A percentile compares a stretch with the other conserved stretches of the same genome.
These are phyloP conservation scores for Solen grandis DNA, from an alignment of 1,140 invertebrate genomes.

Conservation along the genomic window DNA sequence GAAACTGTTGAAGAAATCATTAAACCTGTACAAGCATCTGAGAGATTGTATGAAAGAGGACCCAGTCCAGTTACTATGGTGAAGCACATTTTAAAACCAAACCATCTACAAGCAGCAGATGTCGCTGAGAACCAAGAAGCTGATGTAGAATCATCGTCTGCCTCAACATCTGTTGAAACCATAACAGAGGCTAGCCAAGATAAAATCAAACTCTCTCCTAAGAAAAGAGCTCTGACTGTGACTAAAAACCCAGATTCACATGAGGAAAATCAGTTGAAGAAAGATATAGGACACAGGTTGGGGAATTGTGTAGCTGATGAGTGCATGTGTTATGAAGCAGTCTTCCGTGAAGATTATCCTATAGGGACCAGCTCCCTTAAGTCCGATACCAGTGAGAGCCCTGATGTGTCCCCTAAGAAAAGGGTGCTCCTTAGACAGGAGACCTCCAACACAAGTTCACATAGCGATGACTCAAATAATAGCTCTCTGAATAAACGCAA, in stretches of 20 bases:
- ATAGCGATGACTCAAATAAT: slow-evolving; percentile 59
- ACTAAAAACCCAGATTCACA: neutral
- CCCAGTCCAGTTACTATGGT: too few species aligned
- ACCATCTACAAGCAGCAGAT: neutral
- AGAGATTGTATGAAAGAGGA: neutral
- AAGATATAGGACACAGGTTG: slow-evolving; percentile 39
- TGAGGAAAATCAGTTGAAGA: neutral
- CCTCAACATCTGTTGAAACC: neutral
- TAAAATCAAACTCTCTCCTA: neutral
- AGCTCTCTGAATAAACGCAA: slow-evolving; percentile 48
- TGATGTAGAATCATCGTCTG: neutral
- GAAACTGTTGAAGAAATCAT: neutral
- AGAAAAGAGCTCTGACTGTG: neutral
- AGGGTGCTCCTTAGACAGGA: neutral
- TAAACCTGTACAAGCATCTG: neutral
- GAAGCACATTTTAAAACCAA: too few species aligned
- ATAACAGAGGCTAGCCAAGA: neutral
- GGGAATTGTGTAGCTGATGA: slow-evolving; percentile 44
- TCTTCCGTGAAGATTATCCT: slow-evolving; percentile 65
- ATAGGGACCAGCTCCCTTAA: slow-evolving; percentile 67
- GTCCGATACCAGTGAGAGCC: slow-evolving; percentile 62
- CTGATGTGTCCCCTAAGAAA: slow-evolving; percentile 17
- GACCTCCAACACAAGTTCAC: slow-evolving; percentile 39
- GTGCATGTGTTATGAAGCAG: slow-evolving; percentile 60
- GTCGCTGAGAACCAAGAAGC: neutral